Evolutionary conservation across 2,888 invertebrate genomes (phyloP), one percentile per base, ranked within the genome.

Genomic region (Agrenia bidenticulata): DNA sequence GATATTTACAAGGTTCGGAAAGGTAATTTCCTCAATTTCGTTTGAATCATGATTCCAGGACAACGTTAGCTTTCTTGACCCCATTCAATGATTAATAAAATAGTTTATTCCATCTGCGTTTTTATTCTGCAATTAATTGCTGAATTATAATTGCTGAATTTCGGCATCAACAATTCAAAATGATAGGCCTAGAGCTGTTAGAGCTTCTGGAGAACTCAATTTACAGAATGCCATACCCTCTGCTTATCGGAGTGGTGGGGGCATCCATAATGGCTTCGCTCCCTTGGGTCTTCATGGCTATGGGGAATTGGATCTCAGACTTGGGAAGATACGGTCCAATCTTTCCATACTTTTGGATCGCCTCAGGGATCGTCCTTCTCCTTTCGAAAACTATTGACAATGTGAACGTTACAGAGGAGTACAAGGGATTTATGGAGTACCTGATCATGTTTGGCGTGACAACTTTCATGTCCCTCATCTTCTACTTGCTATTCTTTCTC

Each of bases 291-390:
- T 1, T 59, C 7, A 7, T 54, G 2, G 26, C 62, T 13, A 4
- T 58, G 9, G 27, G 42, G n/a, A 51, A 62, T 19, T 63, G 58
- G 66, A 9, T 54, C n/a, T 15, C 9, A 11, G 66, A 66, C 42
- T 15, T 66, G 17, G 62, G 62, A 17, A 49, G 49, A 17, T 66
- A 62, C 37, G 62, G 62, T 1, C 2, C 61, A 7, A 32, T 66
- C 17, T 66, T 63, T 24, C 66, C 66, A 1, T 53, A 57, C 37
- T 58, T 63, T 13, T 66, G 66, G 66, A 27, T 41, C 9, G 23
- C 27, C 4, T 53, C 54, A 9, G 37, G 32, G 26, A 39, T 62
- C 15, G 21, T 66, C 24, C 19, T 63, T 2, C 19, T 66, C 2
- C 37, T 66, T 15, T 42, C 62, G 0, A 45, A 11, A 2, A 21